phyloP scores from a whole-genome alignment of 2,888 invertebrate species.

The Hesperia comma region DNA sequence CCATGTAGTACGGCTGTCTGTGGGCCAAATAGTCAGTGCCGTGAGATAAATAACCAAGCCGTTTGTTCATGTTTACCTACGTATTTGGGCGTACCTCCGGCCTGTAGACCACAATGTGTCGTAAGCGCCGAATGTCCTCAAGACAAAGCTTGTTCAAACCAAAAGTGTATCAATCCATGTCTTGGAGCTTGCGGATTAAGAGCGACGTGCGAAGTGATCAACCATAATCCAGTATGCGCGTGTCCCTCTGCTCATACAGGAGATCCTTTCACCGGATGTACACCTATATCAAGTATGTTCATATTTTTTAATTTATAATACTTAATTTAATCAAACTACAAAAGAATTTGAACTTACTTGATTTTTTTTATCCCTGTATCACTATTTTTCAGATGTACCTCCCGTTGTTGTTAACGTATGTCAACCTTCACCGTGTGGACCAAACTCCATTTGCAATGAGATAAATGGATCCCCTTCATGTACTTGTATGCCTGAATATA shows the following conservation, averaged over 20 bases:
- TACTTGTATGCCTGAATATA: conserved; percentile 87
- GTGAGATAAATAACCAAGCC: conserved; percentile 85
- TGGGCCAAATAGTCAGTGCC: conserved; percentile 88
- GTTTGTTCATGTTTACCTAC: conserved; percentile 89
- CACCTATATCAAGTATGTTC: conserved; percentile 63
- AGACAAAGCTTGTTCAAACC: conserved; percentile 87
- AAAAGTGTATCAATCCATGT: conserved; percentile 90
- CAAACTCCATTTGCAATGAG: conserved; percentile 89
- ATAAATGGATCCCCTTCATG: conserved; percentile 88
- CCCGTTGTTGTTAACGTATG: conserved; percentile 85
- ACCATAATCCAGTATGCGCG: conserved; percentile 90
- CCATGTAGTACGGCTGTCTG: conserved; percentile 89
- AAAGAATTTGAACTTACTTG: too few relatives aligned
- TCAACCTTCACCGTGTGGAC: conserved; percentile 91
- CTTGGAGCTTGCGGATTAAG: conserved; percentile 87
- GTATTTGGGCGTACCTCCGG: conserved; percentile 88
- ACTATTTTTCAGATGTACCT: conserved; percentile 57
- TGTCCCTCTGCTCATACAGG: conserved; percentile 87
- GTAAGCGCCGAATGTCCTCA: conserved; percentile 88
- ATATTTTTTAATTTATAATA: neutral
- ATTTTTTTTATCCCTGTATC: conserved; percentile 7
- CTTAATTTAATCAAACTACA: neutral
- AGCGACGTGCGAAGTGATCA: conserved; percentile 86
- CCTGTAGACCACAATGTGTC: conserved; percentile 89
- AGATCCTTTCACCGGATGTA: conserved; percentile 86